Evolutionary conservation across 2,888 invertebrate species (phyloP).

Genomic region (Lasioglossum villosulum): DNA sequence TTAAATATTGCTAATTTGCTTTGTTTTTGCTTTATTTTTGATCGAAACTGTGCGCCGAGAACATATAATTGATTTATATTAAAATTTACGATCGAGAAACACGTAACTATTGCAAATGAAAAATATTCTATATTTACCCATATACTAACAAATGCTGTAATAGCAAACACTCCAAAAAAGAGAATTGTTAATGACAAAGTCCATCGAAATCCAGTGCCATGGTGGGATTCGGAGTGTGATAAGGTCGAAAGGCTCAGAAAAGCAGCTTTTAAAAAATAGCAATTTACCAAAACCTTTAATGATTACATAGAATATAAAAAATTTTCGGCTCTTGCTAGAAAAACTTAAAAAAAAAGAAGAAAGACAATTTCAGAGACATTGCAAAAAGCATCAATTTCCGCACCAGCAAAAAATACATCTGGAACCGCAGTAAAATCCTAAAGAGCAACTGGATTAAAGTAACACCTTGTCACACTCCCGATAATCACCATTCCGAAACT

Average conservation of each 20-base stretch:
- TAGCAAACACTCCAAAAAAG: slow-evolving; percentile 4
- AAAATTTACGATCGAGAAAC: too few relatives aligned
- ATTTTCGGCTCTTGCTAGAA: not conserved
- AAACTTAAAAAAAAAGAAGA: slow-evolving; percentile 7
- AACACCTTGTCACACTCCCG: not conserved
- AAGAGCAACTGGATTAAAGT: slow-evolving; percentile 21
- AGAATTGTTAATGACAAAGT: slow-evolving; percentile 3
- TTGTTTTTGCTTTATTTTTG: too few relatives aligned
- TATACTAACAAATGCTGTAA: not conserved
- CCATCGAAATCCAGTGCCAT: not conserved
- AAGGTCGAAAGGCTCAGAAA: not conserved
- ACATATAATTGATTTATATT: too few relatives aligned
- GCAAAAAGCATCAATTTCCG: not conserved
- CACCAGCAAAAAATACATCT: not conserved
- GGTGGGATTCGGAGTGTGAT: slow-evolving; percentile 1
- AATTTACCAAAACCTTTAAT: not conserved
- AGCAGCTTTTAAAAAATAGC: slow-evolving; percentile 11
- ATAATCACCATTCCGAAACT: too few relatives aligned
- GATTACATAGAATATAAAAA: not conserved
- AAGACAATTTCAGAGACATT: not conserved
- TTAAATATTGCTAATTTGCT: too few relatives aligned
- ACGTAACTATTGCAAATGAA: too few relatives aligned
- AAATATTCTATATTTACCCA: not conserved
- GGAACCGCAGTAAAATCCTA: not conserved
- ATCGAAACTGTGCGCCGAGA: too few relatives aligned